A percentile compares a stretch with the other conserved stretches of the same genome.
Evolutionary conservation across 2,113 vertebrate genomes (phyloP).

Genomic region (Hemiprocne comata): DNA sequence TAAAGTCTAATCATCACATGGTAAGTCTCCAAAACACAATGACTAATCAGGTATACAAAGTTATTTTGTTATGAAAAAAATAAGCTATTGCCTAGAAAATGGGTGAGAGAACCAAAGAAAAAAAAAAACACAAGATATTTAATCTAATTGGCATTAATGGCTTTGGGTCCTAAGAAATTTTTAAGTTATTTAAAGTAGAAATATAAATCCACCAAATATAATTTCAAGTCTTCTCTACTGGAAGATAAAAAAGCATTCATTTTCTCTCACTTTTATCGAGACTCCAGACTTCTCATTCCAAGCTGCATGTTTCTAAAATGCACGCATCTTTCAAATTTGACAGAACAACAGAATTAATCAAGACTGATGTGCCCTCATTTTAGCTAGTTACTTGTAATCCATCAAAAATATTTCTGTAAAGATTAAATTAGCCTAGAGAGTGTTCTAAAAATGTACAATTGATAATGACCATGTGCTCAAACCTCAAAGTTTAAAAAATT

Average conservation of each 20-base stretch:
- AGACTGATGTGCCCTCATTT: background rate
- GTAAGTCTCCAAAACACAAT: background rate
- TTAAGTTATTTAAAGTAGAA: background rate
- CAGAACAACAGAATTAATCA: background rate
- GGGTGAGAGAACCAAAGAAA: background rate
- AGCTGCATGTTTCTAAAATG: background rate
- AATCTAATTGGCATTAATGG: background rate
- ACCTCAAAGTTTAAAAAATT: background rate
- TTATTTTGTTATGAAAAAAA: background rate
- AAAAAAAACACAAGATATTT: background rate
- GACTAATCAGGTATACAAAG: background rate
- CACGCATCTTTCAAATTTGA: background rate
- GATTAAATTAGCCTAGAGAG: background rate
- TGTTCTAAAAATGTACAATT: background rate
- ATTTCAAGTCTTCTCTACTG: background rate
- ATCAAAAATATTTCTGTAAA: background rate
- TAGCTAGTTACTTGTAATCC: background rate
- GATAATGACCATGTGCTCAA: background rate
- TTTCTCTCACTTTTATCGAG: background rate
- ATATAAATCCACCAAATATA: background rate
- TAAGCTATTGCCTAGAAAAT: background rate
- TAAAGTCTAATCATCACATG: background rate
- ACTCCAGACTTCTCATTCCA: background rate
- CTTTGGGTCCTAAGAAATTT: background rate
- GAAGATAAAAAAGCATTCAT: background rate